Percentiles rank a stretch among this genome's conserved stretches.
Evolutionary conservation across 2,113 vertebrate species (phyloP).

Genomic region (Eulemur rufifrons): DNA sequence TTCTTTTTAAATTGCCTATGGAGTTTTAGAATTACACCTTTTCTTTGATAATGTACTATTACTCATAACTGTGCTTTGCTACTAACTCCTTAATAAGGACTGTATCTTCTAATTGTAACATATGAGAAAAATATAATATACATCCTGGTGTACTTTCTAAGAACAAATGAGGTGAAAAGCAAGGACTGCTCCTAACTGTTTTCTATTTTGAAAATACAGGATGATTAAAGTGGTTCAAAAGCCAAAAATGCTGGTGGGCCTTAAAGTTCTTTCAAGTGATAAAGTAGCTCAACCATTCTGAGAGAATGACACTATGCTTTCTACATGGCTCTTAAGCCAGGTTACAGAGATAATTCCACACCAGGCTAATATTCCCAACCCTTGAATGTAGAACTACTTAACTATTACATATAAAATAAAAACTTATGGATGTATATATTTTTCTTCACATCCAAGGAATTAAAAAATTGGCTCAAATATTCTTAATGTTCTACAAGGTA

Average conservation of each 20-base stretch:
- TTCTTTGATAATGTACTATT: constrained; percentile 9
- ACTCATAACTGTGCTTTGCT: neutral
- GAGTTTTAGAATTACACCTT: neutral
- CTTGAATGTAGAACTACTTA: neutral
- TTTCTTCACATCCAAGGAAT: neutral
- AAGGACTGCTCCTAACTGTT: neutral
- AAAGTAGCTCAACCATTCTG: neutral
- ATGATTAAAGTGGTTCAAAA: constrained; percentile 1
- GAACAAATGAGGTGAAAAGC: neutral
- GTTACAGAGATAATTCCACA: neutral
- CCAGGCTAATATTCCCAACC: neutral
- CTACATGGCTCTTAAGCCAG: neutral
- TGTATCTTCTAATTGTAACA: neutral
- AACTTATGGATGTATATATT: neutral
- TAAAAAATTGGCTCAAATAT: constrained; percentile 19
- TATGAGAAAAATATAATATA: neutral
- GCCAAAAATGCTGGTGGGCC: neutral
- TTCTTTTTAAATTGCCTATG: constrained; percentile 31
- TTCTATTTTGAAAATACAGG: constrained; percentile 6
- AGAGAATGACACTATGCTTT: neutral
- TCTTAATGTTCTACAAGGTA: neutral
- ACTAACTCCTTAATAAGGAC: constrained; percentile 10
- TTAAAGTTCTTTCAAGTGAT: neutral
- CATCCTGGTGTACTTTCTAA: neutral
- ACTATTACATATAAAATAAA: constrained; percentile 15